A percentile compares a stretch with the other conserved stretches of the same genome.
Conservation (phyloP, 2,113 vertebrate genomes). For the Neotoma lepida region DNA sequence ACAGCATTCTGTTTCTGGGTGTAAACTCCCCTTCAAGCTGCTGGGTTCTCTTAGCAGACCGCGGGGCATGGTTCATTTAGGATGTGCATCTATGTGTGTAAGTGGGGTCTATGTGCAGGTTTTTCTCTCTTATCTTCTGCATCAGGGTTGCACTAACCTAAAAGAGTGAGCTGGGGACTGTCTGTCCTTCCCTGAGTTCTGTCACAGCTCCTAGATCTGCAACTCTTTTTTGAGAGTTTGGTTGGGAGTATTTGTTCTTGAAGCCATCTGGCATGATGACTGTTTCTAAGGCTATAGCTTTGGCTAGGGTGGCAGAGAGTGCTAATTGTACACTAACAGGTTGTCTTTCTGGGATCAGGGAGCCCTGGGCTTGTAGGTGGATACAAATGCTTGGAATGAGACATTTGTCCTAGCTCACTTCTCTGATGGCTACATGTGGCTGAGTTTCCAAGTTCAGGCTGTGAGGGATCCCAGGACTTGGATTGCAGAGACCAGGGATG, state of each 20-base stretch:
- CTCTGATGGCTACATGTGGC: neutral
- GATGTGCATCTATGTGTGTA: neutral
- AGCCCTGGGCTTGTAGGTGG: neutral
- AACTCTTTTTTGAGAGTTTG: constrained; percentile 23
- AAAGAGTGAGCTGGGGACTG: neutral
- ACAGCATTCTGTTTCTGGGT: neutral
- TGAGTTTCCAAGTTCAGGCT: neutral
- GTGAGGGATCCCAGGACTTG: neutral
- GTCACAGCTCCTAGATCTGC: neutral
- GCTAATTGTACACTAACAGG: neutral
- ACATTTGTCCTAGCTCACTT: neutral
- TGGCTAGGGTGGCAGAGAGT: neutral
- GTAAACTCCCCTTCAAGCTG: neutral
- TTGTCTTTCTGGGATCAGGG: neutral
- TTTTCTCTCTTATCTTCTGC: neutral
- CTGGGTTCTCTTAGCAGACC: neutral
- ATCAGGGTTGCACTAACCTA: neutral
- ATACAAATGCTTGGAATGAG: neutral
- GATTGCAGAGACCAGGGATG: neutral
- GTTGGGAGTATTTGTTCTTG: constrained; percentile 48
- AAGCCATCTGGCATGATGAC: neutral
- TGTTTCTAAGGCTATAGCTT: constrained; percentile 12
- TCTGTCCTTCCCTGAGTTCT: neutral
- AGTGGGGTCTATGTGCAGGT: neutral
- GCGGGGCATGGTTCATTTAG: neutral